phyloP scores from a whole-genome alignment of 2,888 invertebrate species.

The Limulus polyphemus region DNA sequence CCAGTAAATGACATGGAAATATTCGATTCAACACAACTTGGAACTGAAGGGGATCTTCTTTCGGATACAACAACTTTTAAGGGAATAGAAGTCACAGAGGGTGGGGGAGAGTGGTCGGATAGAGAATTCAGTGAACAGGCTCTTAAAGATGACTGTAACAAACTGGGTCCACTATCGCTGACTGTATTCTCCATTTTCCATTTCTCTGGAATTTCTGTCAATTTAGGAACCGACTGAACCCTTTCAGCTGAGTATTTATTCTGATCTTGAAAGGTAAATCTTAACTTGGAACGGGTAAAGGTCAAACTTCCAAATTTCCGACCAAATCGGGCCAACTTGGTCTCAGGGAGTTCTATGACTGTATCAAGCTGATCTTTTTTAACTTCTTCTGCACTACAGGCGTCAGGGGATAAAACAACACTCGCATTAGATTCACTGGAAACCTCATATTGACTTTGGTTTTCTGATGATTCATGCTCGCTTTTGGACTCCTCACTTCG shows the following conservation, averaged over 20 bases:
- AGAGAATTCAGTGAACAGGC: too few species aligned
- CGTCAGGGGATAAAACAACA: not conserved
- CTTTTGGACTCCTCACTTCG: conserved; percentile 17
- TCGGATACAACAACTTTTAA: too few species aligned
- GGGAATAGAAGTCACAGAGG: too few species aligned
- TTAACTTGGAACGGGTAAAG: conserved; percentile 13
- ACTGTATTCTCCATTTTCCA: too few species aligned
- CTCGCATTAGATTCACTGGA: conserved; percentile 7
- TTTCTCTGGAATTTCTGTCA: too few species aligned
- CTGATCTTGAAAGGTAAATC: conserved; percentile 15
- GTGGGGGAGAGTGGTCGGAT: too few species aligned
- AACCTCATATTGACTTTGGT: conserved; percentile 12
- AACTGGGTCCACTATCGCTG: too few species aligned
- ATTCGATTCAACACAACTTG: too few species aligned
- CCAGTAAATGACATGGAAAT: too few species aligned
- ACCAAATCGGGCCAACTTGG: conserved; percentile 6
- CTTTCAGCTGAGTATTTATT: not conserved
- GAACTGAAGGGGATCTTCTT: too few species aligned
- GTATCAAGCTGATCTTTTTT: not conserved
- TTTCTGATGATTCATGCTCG: conserved; percentile 12
- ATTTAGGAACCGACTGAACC: too few species aligned
- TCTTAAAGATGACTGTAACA: too few species aligned
- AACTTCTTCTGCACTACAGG: not conserved
- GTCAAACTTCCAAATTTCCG: conserved; percentile 15
- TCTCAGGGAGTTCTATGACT: not conserved